Percentiles rank a stretch among this genome's conserved stretches.
These are phyloP conservation scores for Lindbergichthys nudifrons DNA, from an alignment of 2,797 vertebrate species.

Conservation along the genomic window DNA sequence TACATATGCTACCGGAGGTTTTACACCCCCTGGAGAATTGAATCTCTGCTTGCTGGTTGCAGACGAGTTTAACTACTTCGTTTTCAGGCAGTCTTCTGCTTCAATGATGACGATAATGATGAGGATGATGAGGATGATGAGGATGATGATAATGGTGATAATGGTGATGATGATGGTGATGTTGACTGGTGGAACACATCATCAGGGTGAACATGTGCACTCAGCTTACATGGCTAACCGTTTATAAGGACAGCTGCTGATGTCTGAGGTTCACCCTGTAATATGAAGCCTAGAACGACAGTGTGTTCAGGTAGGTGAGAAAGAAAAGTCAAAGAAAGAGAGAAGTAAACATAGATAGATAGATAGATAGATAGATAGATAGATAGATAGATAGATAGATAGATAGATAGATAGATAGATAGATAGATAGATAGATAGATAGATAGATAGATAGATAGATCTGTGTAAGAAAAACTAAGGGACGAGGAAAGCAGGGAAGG, in stretches of 20 bases:
- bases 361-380: neutral
- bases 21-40: constrained; percentile 1
- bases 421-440: neutral
- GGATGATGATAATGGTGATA: constrained; percentile 5
- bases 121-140: neutral
- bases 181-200: neutral
- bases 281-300: neutral
- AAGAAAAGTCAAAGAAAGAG: neutral
- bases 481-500: neutral
- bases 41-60: constrained; percentile 1
- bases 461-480: neutral
- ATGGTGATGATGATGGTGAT: constrained; percentile 2
- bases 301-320: neutral
- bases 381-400: neutral
- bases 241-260: neutral
- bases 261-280: neutral
- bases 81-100: neutral
- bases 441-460: constrained; percentile 11
- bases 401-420: constrained; percentile 8
- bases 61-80: neutral
- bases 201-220: neutral
- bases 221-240: neutral
- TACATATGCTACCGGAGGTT: neutral
- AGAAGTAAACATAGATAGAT: neutral
- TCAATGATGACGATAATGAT: neutral